Conservation (phyloP, 2,113 vertebrate genomes). For the Microtus montanus region DNA sequence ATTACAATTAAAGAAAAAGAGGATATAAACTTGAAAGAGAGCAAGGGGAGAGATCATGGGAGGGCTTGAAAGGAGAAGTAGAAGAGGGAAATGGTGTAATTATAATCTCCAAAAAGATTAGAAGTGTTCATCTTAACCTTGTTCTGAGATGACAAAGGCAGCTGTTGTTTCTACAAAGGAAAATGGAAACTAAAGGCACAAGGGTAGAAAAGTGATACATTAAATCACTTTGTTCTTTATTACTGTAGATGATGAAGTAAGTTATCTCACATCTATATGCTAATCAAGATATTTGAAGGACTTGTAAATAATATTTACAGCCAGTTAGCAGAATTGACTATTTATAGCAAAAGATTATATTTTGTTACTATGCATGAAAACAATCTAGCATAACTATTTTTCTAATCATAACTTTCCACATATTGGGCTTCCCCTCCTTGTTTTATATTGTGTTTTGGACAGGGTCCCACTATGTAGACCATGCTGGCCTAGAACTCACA, state of each 20-base stretch:
- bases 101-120: not conserved
- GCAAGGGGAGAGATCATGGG: not conserved
- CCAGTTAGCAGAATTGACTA: not conserved
- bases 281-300: not conserved
- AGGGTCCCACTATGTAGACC: not conserved
- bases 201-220: not conserved
- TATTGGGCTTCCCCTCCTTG: not conserved
- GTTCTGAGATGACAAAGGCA: not conserved
- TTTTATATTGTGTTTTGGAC: not conserved
- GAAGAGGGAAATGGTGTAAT: not conserved
- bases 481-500: not conserved
- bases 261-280: not conserved
- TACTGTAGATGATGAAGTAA: not conserved
- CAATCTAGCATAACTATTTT: constrained; percentile 37
- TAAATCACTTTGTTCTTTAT: not conserved
- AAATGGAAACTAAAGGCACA: not conserved
- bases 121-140: not conserved
- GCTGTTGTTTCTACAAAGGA: not conserved
- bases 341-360: not conserved
- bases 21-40: not conserved
- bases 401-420: constrained; percentile 31
- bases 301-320: not conserved
- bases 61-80: not conserved
- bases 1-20: not conserved
- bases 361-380: constrained; percentile 26